These are phyloP conservation scores for Toxostoma redivivum DNA, from an alignment of 2,113 vertebrate species.

Conservation along the genomic window DNA sequence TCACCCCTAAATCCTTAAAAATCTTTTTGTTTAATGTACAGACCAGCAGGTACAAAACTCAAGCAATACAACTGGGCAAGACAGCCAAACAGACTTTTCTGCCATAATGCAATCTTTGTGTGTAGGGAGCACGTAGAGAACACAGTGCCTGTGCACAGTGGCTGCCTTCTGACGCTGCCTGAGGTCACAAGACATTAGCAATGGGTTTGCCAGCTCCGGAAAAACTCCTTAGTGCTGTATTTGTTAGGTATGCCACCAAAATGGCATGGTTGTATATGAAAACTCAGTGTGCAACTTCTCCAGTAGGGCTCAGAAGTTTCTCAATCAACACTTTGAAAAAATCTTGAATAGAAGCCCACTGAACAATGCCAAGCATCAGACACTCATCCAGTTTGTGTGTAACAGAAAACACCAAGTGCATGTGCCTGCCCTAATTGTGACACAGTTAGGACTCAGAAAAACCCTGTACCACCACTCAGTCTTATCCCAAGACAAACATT, in stretches of 20 bases:
- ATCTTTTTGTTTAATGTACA: not conserved
- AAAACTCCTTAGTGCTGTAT: not conserved
- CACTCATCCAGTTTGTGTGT: rapidly evolving
- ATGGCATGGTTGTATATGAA: not conserved
- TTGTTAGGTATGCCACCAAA: not conserved
- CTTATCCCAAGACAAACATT: not conserved
- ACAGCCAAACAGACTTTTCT: not conserved
- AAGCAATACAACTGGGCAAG: not conserved
- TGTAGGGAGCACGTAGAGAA: not conserved
- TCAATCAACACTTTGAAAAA: not conserved
- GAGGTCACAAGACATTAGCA: not conserved
- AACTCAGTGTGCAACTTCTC: not conserved
- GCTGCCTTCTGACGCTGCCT: not conserved
- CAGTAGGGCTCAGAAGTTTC: not conserved
- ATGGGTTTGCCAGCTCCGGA: not conserved
- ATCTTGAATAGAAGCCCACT: not conserved
- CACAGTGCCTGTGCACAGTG: rapidly evolving
- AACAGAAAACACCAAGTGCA: not conserved
- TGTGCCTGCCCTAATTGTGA: not conserved
- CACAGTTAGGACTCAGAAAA: not conserved
- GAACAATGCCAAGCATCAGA: not conserved
- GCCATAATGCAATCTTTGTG: not conserved
- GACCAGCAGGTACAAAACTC: not conserved
- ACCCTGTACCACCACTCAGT: not conserved
- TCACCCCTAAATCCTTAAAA: not conserved